phyloP scores from a whole-genome alignment of 2,888 invertebrate species.

The Adelognathus sp. region DNA sequence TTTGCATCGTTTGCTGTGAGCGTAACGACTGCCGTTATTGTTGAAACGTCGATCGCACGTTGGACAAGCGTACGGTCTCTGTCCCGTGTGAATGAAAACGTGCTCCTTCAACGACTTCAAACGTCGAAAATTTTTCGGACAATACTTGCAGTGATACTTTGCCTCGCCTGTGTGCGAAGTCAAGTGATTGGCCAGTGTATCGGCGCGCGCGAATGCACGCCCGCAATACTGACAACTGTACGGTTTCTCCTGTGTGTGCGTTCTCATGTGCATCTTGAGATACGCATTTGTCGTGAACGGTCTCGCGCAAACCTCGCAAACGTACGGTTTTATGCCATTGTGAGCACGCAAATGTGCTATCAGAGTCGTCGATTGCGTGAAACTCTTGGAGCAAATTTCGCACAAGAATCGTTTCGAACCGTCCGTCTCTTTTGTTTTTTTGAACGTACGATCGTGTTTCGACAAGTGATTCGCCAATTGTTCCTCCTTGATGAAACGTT shows the following conservation, averaged over 20 bases:
- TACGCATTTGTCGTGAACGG: conserved; percentile 80
- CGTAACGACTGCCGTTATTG: conserved; percentile 79
- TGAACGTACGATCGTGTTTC: conserved; percentile 77
- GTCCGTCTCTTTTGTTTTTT: conserved; percentile 77
- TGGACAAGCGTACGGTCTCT: conserved; percentile 79
- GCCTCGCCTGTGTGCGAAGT: conserved; percentile 80
- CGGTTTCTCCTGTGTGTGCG: conserved; percentile 78
- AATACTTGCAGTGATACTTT: conserved; percentile 79
- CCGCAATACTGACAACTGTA: conserved; percentile 80
- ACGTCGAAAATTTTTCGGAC: conserved; percentile 78
- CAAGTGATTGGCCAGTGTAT: conserved; percentile 78
- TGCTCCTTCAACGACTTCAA: conserved; percentile 79
- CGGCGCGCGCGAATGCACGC: conserved; percentile 78
- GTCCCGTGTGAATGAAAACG: conserved; percentile 79
- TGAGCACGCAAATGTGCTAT: conserved; percentile 78
- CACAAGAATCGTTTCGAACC: conserved; percentile 77
- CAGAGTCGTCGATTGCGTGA: conserved; percentile 78
- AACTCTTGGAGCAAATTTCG: conserved; percentile 79
- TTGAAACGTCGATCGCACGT: conserved; percentile 79
- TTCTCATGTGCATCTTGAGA: conserved; percentile 80
- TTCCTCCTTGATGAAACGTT: conserved; percentile 79
- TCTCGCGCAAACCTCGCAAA: conserved; percentile 78
- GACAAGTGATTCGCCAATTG: conserved; percentile 76
- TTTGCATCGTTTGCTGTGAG: conserved; percentile 79
- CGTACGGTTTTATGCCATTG: conserved; percentile 79